Evolutionary conservation across 2,888 invertebrate species (phyloP).

Genomic region (Drosophila diplacantha): DNA sequence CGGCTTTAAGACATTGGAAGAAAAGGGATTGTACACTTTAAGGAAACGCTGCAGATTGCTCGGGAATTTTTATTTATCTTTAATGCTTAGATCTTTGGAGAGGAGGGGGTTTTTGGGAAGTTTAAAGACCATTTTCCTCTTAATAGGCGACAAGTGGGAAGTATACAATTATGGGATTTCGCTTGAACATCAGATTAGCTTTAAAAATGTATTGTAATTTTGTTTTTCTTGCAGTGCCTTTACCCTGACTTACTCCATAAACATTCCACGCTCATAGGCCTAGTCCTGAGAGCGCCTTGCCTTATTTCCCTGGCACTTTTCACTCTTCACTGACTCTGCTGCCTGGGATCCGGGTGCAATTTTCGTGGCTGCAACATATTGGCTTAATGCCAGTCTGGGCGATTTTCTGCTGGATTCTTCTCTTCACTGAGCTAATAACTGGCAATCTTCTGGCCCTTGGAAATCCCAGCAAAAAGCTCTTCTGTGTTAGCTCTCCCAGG

Average conservation of each 20-base stretch:
- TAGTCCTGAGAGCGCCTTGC: slow-evolving; percentile 12
- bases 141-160: slow-evolving; percentile 1
- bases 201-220: background rate
- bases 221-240: slow-evolving; percentile 2
- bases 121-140: background rate
- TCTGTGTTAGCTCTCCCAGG: slow-evolving; percentile 2
- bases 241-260: slow-evolving; percentile 19
- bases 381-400: slow-evolving; percentile 55
- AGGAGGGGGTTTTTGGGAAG: background rate
- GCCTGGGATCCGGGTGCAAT: slow-evolving; percentile 43
- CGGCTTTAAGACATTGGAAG: slow-evolving; percentile 13
- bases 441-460: slow-evolving; percentile 22
- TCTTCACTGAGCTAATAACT: slow-evolving; percentile 1
- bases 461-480: slow-evolving; percentile 7
- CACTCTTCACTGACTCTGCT: slow-evolving; percentile 42
- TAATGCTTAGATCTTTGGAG: background rate
- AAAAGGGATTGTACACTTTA: slow-evolving; percentile 12
- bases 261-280: slow-evolving; percentile 19
- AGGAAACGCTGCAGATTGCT: background rate
- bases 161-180: background rate
- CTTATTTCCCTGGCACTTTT: slow-evolving; percentile 12
- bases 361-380: slow-evolving; percentile 59
- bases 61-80: background rate
- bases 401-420: slow-evolving; percentile 7
- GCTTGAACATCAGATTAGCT: background rate